Conservation (phyloP, 1,140 invertebrate species). For the Sitophilus oryzae region DNA sequence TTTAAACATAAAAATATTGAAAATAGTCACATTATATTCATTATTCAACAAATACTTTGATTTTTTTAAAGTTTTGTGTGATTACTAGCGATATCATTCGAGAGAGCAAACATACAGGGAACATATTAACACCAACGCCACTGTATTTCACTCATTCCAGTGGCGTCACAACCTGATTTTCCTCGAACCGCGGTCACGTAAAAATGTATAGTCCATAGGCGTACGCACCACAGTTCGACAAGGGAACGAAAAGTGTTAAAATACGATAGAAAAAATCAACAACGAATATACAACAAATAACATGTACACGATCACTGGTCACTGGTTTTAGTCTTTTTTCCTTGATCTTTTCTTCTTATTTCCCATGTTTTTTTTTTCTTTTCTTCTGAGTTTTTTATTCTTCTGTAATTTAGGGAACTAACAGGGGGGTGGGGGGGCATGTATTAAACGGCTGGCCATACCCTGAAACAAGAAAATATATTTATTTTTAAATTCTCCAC, state of each 20-base stretch:
- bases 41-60: too few relatives aligned
- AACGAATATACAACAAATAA: constrained; percentile 31
- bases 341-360: constrained; percentile 30
- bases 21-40: too few relatives aligned
- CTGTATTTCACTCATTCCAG: too few relatives aligned
- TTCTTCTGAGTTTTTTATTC: constrained; percentile 36
- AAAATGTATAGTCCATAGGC: not conserved
- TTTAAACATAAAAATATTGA: too few relatives aligned
- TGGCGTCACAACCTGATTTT: too few relatives aligned
- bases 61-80: too few relatives aligned
- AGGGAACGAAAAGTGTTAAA: constrained; percentile 20
- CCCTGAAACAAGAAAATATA: constrained; percentile 48
- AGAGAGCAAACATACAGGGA: too few relatives aligned
- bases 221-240: constrained; percentile 3
- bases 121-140: too few relatives aligned
- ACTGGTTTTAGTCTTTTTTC: too few relatives aligned
- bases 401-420: constrained; percentile 15
- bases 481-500: too few relatives aligned
- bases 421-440: not conserved
- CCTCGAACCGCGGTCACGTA: too few relatives aligned
- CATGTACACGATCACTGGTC: constrained; percentile 34
- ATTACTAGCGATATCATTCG: too few relatives aligned
- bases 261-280: constrained; percentile 21
- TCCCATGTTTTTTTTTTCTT: constrained; percentile 24
- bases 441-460: constrained; percentile 56